phyloP scores from a whole-genome alignment of 1,140 invertebrate species.

The Atta cephalotes region DNA sequence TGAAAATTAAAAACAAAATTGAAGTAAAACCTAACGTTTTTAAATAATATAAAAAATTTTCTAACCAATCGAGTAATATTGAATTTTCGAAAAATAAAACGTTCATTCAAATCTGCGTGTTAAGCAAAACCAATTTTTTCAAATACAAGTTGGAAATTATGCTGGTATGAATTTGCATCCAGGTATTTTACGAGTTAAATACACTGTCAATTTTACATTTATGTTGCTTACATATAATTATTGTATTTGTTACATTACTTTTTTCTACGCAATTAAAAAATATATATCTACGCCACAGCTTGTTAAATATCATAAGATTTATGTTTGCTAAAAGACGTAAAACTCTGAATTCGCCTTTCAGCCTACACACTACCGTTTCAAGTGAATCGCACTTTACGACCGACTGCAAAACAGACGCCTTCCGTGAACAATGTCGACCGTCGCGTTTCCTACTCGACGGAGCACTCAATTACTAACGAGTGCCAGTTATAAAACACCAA shows the following conservation, averaged over 20 bases:
- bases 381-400: conserved; percentile 51
- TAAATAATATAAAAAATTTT: too few species aligned
- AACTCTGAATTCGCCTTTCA: conserved; percentile 24
- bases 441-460: conserved; percentile 56
- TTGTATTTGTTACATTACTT: not conserved
- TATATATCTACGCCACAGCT: not conserved
- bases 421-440: conserved; percentile 61
- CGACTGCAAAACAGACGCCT: conserved; percentile 25
- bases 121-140: too few species aligned
- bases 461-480: conserved; percentile 77
- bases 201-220: too few species aligned
- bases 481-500: conserved; percentile 66
- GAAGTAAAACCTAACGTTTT: too few species aligned
- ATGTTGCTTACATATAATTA: too few species aligned
- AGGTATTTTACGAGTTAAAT: too few species aligned
- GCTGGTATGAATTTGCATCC: too few species aligned
- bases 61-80: too few species aligned
- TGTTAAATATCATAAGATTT: conserved; percentile 34
- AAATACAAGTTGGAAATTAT: too few species aligned
- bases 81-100: too few species aligned
- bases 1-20: too few species aligned
- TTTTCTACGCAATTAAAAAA: conserved; percentile 18
- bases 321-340: conserved; percentile 24
- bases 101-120: too few species aligned
- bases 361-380: not conserved